Evolutionary conservation across 2,888 invertebrate genomes (phyloP), one percentile per base, ranked within the genome.

Genomic region (Oxycera nigricornis): DNA sequence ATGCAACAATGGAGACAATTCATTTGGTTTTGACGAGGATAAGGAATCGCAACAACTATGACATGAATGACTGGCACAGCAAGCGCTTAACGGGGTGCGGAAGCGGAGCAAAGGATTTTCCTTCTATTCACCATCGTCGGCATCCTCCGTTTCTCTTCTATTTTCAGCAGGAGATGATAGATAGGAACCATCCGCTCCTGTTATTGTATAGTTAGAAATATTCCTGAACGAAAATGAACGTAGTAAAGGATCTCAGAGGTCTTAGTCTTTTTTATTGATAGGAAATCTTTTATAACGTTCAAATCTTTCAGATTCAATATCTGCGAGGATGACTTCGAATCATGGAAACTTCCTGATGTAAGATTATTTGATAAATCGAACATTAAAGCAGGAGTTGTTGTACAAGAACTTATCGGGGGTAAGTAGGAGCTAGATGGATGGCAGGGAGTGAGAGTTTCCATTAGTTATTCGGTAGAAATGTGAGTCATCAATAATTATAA

Each of bases 1-100:
- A 65, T 41, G 65, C 65, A 39, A 65, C 41, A 65, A 65, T 41
- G 39, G 65, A 24, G 65, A 65, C 65, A 65, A 65, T 65, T 65
- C 65, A 65, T 65, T 65, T 65, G 65, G 24, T 35, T 65, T 65
- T 65, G 39, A 65, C 41, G 65, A 20, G 65, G 41, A 24, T 24
- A 61, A 6, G n/a, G 31, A 30, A n/a, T n/a, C n/a, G 31, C 26
- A n/a, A 20, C 31, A 31, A 30, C 59, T 59, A 59, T 59, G 61
- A 31, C 61, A 61, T 17, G 17, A 61, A 20, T 31, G 31, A 61
- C 17, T 31, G 2, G 30, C n/a, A 4, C 59, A 17, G 61, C 17
- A 61, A 31, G 46, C 11, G 46, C 46, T 7, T 17, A 46, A 46
- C 46, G 2, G 4, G 17, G 46, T n/a, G 46, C 46, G 46, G 2